These are phyloP conservation scores for Valencia hispanica DNA, from an alignment of 2,797 vertebrate species.

Conservation along the genomic window DNA sequence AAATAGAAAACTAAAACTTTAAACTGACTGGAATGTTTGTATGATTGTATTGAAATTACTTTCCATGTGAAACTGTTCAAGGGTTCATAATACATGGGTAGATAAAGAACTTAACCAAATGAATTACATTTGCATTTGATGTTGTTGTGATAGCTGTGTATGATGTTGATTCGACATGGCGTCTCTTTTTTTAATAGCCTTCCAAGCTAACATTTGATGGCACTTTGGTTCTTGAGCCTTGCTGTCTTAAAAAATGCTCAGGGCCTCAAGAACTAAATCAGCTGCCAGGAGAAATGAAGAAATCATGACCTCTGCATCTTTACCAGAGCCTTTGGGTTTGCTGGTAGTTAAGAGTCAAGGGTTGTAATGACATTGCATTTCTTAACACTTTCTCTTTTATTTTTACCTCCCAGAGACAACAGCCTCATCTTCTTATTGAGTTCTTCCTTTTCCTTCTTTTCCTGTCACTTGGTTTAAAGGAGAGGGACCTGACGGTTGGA, in stretches of 20 bases:
- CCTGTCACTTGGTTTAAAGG: background rate
- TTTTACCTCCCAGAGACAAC: background rate
- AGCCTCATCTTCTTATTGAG: constrained; percentile 1
- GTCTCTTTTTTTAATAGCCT: background rate
- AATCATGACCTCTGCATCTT: background rate
- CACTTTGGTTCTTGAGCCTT: constrained; percentile 7
- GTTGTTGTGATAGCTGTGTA: background rate
- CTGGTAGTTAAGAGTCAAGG: background rate
- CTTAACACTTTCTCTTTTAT: background rate
- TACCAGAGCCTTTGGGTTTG: background rate
- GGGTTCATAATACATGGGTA: background rate
- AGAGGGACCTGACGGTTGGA: constrained; percentile 1
- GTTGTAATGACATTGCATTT: background rate
- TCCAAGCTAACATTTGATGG: constrained; percentile 8
- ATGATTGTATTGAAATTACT: too few relatives aligned
- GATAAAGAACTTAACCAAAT: background rate
- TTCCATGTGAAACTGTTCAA: background rate
- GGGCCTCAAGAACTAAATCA: background rate
- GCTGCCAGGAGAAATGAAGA: background rate
- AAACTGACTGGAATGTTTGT: too few relatives aligned
- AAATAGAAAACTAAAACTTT: too few relatives aligned
- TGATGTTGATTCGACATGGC: background rate
- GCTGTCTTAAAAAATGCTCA: background rate
- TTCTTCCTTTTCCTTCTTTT: constrained; percentile 2
- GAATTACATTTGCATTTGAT: background rate